These are phyloP conservation scores for Kryptolebias marmoratus DNA, from an alignment of 2,113 vertebrate species.

Conservation along the genomic window DNA sequence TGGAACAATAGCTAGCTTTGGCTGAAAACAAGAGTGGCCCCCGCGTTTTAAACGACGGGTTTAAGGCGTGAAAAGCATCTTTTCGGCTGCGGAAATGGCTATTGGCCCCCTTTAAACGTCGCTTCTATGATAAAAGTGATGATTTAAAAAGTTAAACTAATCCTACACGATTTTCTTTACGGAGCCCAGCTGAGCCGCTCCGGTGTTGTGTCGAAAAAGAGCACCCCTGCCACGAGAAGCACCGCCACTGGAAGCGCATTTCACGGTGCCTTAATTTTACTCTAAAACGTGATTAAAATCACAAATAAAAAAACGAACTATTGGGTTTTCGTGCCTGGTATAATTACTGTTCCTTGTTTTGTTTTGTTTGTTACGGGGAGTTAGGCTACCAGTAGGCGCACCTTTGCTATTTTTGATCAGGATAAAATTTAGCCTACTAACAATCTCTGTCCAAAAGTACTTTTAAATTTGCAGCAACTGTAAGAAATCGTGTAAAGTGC, in stretches of 20 bases:
- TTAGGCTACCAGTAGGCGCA: no score
- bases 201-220: background rate
- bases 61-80: background rate
- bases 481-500: no score
- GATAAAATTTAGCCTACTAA: no score
- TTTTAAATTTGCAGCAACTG: no score
- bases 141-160: background rate
- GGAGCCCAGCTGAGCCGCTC: slow-evolving; percentile 62
- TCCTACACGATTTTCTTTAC: slow-evolving; percentile 11
- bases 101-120: fast-evolving
- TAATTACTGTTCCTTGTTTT: background rate
- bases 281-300: no score
- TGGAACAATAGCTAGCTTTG: slow-evolving; percentile 69
- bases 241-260: background rate
- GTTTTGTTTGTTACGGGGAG: no score
- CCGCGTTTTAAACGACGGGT: background rate
- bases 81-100: fast-evolving
- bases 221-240: background rate
- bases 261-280: background rate
- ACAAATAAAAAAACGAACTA: no score
- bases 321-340: background rate
- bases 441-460: no score
- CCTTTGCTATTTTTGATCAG: no score
- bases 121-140: no score
- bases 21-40: background rate